Evolutionary conservation across 2,888 invertebrate species (phyloP), one percentile per base, ranked within the genome.

Genomic region (Dioctria linearis): DNA sequence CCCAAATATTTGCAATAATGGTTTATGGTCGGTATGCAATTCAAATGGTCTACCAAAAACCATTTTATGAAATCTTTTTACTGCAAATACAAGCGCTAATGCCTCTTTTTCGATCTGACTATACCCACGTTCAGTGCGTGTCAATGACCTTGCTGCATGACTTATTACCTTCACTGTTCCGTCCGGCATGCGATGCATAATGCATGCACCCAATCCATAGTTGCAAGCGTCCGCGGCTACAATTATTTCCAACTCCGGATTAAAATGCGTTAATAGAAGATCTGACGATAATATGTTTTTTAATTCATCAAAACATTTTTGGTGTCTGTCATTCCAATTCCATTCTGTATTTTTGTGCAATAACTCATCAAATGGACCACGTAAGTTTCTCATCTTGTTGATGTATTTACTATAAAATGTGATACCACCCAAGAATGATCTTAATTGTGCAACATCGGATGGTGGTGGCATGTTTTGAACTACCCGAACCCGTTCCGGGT

Each of bases 41-140:
- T 80, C 83, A 82, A 87, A 87, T 39, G 83, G 81, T 37, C 84
- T 79, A 37, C 86, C 87, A 83, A 83, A 85, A 9, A 86, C 79
- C 82, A 85, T 86, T 49, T 84, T 80, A 80, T 86, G 84, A 81
- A 86, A 87, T 81, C 84, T 84, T 69, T 84, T 84, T 11, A 86
- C 83, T 6, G 84, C 85, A 81, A 84, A 87, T n/a, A 85, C 82
- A 25, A 86, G 82, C 43, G 84, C 83, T 25, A 61, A 37, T 25
- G 25, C 61, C 9, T 61, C 61, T 11, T 61, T 61, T n/a, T 61
- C 25, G 5, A 61, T 86, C 83, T 86, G 85, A 13, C 85, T 83
- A 82, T 87, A 87, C 42, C 84, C 84, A 59, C 82, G 80, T 82
- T 87, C 86, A n/a, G 85, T 82, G 46, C 49, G 46, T 39, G 84